Conservation (phyloP, 2,113 vertebrate genomes). For the Mungos mungo region DNA sequence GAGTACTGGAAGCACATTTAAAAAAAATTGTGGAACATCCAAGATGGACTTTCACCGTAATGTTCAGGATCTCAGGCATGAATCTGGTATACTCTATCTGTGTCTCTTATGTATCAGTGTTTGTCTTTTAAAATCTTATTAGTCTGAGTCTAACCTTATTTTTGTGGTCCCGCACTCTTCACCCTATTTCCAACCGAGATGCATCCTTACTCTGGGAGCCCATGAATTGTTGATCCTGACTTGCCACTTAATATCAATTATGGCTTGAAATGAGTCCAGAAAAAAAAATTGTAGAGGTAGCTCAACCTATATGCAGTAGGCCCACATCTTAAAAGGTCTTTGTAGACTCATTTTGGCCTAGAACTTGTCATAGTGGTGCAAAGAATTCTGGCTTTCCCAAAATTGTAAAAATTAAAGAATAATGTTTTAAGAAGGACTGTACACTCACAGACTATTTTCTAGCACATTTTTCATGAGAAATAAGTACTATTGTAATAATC, state of each 20-base stretch:
- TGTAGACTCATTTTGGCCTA: not conserved
- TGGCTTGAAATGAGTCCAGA: not conserved
- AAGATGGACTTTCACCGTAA: not conserved
- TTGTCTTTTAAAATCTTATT: not conserved
- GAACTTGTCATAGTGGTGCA: not conserved
- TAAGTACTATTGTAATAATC: not conserved
- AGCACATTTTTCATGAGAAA: not conserved
- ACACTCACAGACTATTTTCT: not conserved
- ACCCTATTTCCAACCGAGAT: not conserved
- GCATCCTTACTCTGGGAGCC: not conserved
- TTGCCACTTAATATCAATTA: not conserved
- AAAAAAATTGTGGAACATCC: not conserved
- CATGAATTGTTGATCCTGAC: not conserved
- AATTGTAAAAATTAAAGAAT: not conserved
- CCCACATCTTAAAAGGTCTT: not conserved
- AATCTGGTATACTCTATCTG: not conserved
- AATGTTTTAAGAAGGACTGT: not conserved
- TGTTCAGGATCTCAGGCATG: not conserved
- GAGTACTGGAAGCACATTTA: not conserved
- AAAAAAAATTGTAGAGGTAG: not conserved
- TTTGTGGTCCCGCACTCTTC: not conserved
- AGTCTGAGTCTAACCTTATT: not conserved
- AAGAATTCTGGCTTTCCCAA: not conserved
- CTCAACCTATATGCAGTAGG: not conserved
- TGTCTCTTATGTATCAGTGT: not conserved